phyloP scores from a whole-genome alignment of 2,888 invertebrate species.

The Drosophila anceps region DNA sequence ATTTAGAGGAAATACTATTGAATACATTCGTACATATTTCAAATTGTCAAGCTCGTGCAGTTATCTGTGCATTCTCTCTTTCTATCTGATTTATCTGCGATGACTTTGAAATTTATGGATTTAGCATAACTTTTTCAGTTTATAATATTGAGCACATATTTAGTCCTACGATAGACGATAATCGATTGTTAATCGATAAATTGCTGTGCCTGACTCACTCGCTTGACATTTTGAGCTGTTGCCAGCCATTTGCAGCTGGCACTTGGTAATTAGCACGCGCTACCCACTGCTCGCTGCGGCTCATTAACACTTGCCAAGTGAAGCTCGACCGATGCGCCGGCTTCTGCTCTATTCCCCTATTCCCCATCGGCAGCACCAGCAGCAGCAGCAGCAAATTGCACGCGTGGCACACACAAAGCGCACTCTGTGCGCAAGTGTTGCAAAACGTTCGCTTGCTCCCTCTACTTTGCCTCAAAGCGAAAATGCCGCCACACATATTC shows the following conservation, averaged over 20 bases:
- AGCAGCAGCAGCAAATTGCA: conserved; percentile 60
- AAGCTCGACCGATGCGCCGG: background rate
- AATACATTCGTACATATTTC: too few species aligned
- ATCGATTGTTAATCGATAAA: conserved; percentile 9
- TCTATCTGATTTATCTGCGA: background rate
- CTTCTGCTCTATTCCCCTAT: conserved; percentile 13
- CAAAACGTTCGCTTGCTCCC: conserved; percentile 17
- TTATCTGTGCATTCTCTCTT: background rate
- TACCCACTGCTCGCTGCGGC: conserved; percentile 32
- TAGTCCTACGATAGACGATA: background rate
- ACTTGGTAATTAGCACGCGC: conserved; percentile 72
- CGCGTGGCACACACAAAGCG: conserved; percentile 56
- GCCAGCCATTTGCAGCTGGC: conserved; percentile 36
- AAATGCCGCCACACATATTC: conserved; percentile 68
- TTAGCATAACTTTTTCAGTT: background rate
- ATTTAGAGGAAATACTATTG: background rate
- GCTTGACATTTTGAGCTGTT: conserved; percentile 21
- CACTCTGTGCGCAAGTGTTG: conserved; percentile 5
- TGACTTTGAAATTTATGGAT: background rate
- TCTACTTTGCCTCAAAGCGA: conserved; percentile 62
- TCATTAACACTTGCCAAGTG: conserved; percentile 59
- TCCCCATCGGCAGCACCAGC: conserved; percentile 58
- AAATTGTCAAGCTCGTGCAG: background rate
- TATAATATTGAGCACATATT: background rate
- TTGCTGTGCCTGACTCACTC: background rate